A percentile compares a stretch with the other conserved stretches of the same genome.
Conservation (phyloP, 2,888 invertebrate genomes). For the Lepidocyrtinus sp. region DNA sequence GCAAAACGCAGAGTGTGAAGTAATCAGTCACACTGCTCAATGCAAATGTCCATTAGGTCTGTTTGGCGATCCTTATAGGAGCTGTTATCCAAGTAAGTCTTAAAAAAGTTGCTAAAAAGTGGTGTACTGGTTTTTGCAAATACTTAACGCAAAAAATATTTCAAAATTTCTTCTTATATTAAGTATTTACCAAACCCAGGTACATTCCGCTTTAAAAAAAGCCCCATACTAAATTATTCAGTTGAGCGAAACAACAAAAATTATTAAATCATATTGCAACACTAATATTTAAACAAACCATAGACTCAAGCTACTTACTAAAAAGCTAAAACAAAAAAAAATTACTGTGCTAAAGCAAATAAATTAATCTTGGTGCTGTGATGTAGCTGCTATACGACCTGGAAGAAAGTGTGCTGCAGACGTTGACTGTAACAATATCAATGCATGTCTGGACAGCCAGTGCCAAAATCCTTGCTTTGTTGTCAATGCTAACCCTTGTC, state of each 20-base stretch:
- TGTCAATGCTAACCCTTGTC: constrained; percentile 71
- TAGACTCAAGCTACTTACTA: constrained; percentile 7
- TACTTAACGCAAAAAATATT: too few relatives aligned
- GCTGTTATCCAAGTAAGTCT: constrained; percentile 75
- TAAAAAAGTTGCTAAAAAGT: too few relatives aligned
- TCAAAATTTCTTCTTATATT: too few relatives aligned
- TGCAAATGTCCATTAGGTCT: constrained; percentile 83
- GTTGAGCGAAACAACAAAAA: too few relatives aligned
- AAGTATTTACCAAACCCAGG: too few relatives aligned
- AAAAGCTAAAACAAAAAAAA: background rate
- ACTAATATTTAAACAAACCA: background rate
- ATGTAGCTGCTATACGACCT: constrained; percentile 68
- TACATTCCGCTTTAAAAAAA: too few relatives aligned
- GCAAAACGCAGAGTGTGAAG: constrained; percentile 76
- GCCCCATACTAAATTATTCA: too few relatives aligned
- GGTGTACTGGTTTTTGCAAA: too few relatives aligned
- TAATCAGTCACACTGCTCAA: constrained; percentile 82
- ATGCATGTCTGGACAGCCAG: constrained; percentile 71
- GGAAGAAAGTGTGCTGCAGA: constrained; percentile 71
- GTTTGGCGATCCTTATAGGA: constrained; percentile 84
- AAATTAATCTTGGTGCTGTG: constrained; percentile 8
- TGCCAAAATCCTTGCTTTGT: constrained; percentile 72
- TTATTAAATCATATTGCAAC: too few relatives aligned
- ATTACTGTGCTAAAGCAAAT: constrained; percentile 11
- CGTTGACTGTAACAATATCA: constrained; percentile 71